A percentile compares a stretch with the other conserved stretches of the same genome.
phyloP scores from a whole-genome alignment of 2,888 invertebrate genomes.

The Dioctria rufipes region DNA sequence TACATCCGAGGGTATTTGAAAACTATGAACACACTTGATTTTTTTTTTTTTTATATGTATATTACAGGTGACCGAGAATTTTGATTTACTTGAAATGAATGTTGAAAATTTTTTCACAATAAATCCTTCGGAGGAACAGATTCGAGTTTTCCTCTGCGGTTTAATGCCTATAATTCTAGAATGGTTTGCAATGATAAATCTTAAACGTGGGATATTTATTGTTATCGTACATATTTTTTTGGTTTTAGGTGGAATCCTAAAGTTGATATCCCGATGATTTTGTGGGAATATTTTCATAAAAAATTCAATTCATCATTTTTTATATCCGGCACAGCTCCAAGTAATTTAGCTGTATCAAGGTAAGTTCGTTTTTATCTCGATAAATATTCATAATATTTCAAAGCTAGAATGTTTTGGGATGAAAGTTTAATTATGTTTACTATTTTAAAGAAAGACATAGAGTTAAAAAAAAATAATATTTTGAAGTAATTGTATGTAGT shows the following conservation, averaged over 20 bases:
- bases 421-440: no score
- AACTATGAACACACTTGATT: no score
- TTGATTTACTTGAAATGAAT: constrained; percentile 71
- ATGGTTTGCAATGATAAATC: constrained; percentile 61
- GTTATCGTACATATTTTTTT: constrained; percentile 54
- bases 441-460: no score
- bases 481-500: no score
- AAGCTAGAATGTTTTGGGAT: neutral
- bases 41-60: constrained; percentile 44
- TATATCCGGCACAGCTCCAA: constrained; percentile 71
- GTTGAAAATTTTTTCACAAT: constrained; percentile 72
- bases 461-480: no score
- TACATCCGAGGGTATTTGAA: constrained; percentile 56
- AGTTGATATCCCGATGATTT: constrained; percentile 71
- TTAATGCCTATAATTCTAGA: constrained; percentile 70
- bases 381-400: constrained; percentile 58
- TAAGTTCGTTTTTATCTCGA: constrained; percentile 60
- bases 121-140: constrained; percentile 72
- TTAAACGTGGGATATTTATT: neutral
- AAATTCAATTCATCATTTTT: constrained; percentile 74
- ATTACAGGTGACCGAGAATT: constrained; percentile 67
- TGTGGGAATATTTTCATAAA: constrained; percentile 77
- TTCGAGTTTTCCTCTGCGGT: constrained; percentile 71
- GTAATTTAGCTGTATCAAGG: constrained; percentile 70
- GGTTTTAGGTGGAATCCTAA: constrained; percentile 71